Percentiles rank a stretch among this genome's conserved stretches.
These are phyloP conservation scores for Fukomys damarensis DNA, from an alignment of 2,113 vertebrate species.

Conservation along the genomic window DNA sequence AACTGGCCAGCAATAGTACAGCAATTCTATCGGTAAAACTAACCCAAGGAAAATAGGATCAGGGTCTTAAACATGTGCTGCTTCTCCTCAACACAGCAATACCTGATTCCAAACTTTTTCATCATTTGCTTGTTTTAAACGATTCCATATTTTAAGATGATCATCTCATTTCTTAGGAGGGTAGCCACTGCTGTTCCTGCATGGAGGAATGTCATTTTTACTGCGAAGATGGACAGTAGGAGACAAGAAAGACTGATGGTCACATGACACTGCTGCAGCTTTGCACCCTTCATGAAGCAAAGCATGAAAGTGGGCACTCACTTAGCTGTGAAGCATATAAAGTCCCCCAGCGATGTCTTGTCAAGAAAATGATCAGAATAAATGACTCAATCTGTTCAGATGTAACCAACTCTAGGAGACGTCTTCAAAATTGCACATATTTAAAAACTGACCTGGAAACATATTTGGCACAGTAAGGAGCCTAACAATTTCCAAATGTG, in stretches of 20 bases:
- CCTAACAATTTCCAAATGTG: background rate
- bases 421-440: background rate
- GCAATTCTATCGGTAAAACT: background rate
- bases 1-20: background rate
- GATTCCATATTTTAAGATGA: background rate
- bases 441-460: background rate
- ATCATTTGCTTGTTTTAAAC: slow-evolving; percentile 1
- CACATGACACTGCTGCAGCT: background rate
- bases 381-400: background rate
- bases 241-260: background rate
- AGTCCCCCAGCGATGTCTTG: background rate
- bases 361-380: background rate
- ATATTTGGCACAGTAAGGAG: background rate
- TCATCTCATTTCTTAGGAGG: background rate
- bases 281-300: too few relatives aligned
- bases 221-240: background rate
- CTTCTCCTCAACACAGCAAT: too few relatives aligned
- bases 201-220: background rate
- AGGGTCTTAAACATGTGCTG: background rate
- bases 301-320: background rate
- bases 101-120: background rate
- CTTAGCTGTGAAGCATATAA: background rate
- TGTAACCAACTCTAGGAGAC: background rate
- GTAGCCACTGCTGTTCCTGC: background rate
- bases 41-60: background rate